Evolutionary conservation across 2,797 vertebrate species (phyloP).

Genomic region (Glossophaga mutica): DNA sequence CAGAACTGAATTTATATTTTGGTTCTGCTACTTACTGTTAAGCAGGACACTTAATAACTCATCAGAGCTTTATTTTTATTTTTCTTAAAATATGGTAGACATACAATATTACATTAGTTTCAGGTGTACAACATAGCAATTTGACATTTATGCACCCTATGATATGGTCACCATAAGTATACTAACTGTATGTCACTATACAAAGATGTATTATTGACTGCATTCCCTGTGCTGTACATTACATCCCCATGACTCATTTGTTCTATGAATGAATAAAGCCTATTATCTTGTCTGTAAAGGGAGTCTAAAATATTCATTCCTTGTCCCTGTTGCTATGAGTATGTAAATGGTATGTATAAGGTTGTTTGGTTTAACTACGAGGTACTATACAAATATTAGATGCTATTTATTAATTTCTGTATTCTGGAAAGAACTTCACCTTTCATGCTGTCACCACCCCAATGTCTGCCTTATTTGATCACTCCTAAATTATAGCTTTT

Average conservation of each 20-base stretch:
- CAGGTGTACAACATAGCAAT: background rate
- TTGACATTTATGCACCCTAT: background rate
- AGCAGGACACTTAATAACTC: background rate
- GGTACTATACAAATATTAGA: background rate
- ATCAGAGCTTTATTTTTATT: background rate
- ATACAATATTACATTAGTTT: background rate
- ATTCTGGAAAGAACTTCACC: background rate
- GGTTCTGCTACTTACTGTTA: background rate
- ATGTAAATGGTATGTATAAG: background rate
- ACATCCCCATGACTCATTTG: background rate
- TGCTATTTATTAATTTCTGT: background rate
- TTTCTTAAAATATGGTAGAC: background rate
- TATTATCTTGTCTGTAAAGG: background rate
- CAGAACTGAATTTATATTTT: background rate
- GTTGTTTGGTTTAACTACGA: background rate
- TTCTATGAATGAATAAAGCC: background rate
- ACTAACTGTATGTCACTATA: background rate
- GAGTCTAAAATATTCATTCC: background rate
- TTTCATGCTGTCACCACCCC: background rate
- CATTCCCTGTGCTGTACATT: background rate
- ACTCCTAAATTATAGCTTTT: slow-evolving; percentile 26
- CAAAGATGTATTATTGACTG: background rate
- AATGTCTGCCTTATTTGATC: background rate
- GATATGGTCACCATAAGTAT: background rate
- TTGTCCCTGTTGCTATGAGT: background rate